Percentiles rank a stretch among this genome's conserved stretches.
Evolutionary conservation across 2,888 invertebrate species (phyloP).

Genomic region (Drosophila lacicola): DNA sequence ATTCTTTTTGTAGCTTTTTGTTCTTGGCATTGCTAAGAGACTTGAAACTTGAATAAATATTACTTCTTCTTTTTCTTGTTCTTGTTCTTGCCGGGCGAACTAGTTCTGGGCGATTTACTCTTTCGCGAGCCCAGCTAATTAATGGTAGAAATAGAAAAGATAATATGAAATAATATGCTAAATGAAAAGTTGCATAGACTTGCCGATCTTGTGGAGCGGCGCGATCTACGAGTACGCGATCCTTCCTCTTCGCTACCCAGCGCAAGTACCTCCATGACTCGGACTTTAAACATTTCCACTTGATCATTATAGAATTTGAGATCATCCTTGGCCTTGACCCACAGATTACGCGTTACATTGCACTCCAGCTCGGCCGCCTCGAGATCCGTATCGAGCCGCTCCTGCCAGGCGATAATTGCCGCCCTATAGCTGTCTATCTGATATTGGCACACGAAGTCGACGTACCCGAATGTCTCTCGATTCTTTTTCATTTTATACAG

Average conservation of each 20-base stretch:
- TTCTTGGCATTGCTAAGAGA: constrained; percentile 14
- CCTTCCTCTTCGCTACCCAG: constrained; percentile 16
- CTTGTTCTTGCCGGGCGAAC: too few relatives aligned
- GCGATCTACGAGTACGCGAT: too few relatives aligned
- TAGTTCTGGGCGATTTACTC: background rate
- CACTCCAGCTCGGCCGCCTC: constrained; percentile 46
- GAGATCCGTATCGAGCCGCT: constrained; percentile 40
- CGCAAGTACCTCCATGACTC: constrained; percentile 28
- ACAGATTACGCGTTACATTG: constrained; percentile 6
- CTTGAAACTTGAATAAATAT: constrained; percentile 16
- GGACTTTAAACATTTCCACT: constrained; percentile 34
- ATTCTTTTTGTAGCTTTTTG: background rate
- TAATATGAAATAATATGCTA: background rate
- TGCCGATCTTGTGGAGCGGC: too few relatives aligned
- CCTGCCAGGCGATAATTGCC: constrained; percentile 40
- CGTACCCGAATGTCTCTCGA: background rate
- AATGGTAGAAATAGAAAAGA: background rate
- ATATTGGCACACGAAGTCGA: constrained; percentile 14
- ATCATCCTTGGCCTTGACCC: constrained; percentile 47
- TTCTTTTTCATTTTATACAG: background rate
- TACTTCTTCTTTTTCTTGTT: background rate
- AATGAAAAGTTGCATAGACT: too few relatives aligned
- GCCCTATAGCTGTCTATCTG: constrained; percentile 13
- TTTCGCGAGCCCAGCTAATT: background rate
- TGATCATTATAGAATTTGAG: constrained; percentile 27